Evolutionary conservation across 1,140 invertebrate species (phyloP), one percentile per base, ranked within the genome.

Genomic region (Drosophila melanica): DNA sequence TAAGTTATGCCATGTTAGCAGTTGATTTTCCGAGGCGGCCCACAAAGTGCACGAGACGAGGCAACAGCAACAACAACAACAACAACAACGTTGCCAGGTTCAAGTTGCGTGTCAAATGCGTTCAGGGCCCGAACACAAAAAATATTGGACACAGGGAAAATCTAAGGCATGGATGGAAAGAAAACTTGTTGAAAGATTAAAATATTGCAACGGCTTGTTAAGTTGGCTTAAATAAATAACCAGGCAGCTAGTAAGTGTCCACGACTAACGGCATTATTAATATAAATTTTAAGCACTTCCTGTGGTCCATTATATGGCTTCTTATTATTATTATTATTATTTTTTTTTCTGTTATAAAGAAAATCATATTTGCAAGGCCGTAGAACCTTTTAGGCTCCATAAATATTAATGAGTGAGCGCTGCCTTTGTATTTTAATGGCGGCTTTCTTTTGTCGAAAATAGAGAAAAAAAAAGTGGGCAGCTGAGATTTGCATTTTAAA

Each of bases 1-100:
- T 80, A 87, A 84, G 84, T 90, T 89, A 85, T 89, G 85, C 82
- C 85, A 90, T 89, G 85, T 89, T 89, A 85, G 79, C 80, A 89
- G 84, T 90, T 89, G 84, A 89, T 89, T 89, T 74, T 79, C 44
- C 33, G 33, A 73, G 75, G 63, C 58, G 66, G 66, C 51, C 67
- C 72, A 60, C 35, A 41, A 66, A 70, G 18, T 50, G 66, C 58
- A 75, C 50, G 66, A 58, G 48, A 51, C 30, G 57, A 37, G 35
- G 20, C 45, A 23, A 14, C 8, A 27, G 9, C 50, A 37, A 11
- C 47, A 8, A 7, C 23, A 14, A 27, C 47, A 27, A 3, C 12
- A 14, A 27, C 16, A 23, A 47, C 10, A 47, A 8, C 20, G 20
- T 37, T 14, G 33, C 41, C 47, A 45, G 63, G 27, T 42, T 14